phyloP scores from a whole-genome alignment of 2,113 vertebrate species.

The Catharus bicknelli region DNA sequence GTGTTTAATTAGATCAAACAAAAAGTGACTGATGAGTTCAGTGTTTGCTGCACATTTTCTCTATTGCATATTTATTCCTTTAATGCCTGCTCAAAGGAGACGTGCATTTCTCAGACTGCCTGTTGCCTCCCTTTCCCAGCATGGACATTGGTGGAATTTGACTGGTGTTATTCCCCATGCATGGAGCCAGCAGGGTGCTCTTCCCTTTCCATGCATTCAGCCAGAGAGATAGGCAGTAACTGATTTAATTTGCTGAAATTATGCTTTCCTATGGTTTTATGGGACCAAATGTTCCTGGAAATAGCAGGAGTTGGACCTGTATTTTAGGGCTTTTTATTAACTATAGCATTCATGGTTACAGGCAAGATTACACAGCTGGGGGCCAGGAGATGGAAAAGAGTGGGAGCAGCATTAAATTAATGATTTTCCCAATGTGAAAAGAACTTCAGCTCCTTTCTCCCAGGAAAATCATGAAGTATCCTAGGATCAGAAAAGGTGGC shows the following conservation, averaged over 20 bases:
- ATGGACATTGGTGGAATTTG: neutral
- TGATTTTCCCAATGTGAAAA: neutral
- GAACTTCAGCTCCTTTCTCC: neutral
- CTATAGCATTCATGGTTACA: neutral
- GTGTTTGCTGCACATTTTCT: neutral
- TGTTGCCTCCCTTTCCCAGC: neutral
- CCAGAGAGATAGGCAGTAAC: slow-evolving; percentile 26
- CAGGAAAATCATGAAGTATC: neutral
- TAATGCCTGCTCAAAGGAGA: slow-evolving; percentile 8
- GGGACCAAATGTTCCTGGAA: neutral
- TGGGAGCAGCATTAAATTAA: neutral
- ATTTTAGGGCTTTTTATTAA: slow-evolving; percentile 6
- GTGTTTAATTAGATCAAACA: slow-evolving; percentile 58
- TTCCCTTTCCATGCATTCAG: neutral
- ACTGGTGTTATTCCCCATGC: neutral
- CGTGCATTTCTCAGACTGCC: neutral
- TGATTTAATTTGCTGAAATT: slow-evolving; percentile 39
- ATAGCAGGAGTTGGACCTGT: neutral
- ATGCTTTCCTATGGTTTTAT: slow-evolving; percentile 35
- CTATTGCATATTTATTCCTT: neutral
- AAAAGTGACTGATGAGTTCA: slow-evolving; percentile 25
- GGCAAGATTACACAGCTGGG: neutral
- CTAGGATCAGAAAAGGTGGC: neutral
- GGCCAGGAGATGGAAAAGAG: neutral
- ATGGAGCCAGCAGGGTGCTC: neutral